Evolutionary conservation across 2,113 vertebrate species (phyloP), one percentile per base, ranked within the genome.

Genomic region (Paedocypris sp.): DNA sequence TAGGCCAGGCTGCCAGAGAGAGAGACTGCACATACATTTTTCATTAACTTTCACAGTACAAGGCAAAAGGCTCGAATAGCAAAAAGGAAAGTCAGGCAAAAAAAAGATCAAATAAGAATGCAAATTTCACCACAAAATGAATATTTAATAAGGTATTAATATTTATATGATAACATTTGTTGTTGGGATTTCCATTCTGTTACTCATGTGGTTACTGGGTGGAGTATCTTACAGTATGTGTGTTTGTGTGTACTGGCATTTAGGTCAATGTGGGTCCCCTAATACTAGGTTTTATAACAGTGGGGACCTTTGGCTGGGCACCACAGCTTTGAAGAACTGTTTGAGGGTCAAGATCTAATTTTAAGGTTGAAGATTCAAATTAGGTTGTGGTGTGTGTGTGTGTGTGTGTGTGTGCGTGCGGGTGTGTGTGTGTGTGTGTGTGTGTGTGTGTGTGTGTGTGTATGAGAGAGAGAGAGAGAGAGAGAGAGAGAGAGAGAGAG

Each of bases 121-220:
- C 64, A 66, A 74, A 71, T 72, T 57, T 77, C 58, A 70, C 62
- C 52, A 35, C 18, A 36, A 72, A 74, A 77, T 74, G 47, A 67
- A 77, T 75, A 72, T 75, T 75, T 72, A 72, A 72, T 33, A 58
- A 49, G 46, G 39, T 60, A 72, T 74, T 69, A 42, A 71, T 76
- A 74, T 76, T 74, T 70, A 76, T 74, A 52, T 46, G 15, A 15
- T 60, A 62, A 68, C 56, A 38, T 64, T 64, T 69, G 54, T 69
- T 69, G 60, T 65, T 58, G 49, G 11, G 32, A 26, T 49, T 66
- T 58, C 64, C 29, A 57, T 56, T 19, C 28, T 33, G 41, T n/a
- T 39, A 58, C 56, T 48, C n/a, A 26, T 18, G 42, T 13, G 45
- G 62, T 61, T 60, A 36, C 63, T 63, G 26, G 9, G 57, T 20